phyloP scores from a whole-genome alignment of 2,888 invertebrate genomes.

The Eupithecia tripunctaria region DNA sequence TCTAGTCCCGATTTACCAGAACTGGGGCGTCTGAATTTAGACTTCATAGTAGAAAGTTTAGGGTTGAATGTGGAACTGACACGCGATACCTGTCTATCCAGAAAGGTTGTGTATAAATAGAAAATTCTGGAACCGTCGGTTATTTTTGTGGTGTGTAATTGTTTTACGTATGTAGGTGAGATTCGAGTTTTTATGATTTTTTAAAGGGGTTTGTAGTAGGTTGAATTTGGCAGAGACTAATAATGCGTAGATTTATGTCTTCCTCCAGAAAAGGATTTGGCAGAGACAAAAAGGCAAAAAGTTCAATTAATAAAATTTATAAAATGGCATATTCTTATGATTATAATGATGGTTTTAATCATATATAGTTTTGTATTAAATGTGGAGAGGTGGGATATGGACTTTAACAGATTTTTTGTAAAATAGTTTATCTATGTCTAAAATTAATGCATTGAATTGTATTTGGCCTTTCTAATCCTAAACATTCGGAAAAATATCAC shows the following conservation, averaged over 20 bases:
- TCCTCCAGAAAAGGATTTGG: too few species aligned
- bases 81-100: slow-evolving; percentile 8
- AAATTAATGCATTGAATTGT: too few species aligned
- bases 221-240: not conserved
- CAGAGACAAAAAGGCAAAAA: too few species aligned
- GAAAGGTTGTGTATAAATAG: slow-evolving; percentile 39
- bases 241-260: too few species aligned
- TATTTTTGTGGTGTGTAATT: slow-evolving; percentile 33
- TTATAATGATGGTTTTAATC: too few species aligned
- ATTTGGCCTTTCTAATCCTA: too few species aligned
- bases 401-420: too few species aligned
- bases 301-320: too few species aligned
- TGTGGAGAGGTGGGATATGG: too few species aligned
- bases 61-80: slow-evolving; percentile 13
- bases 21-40: slow-evolving; percentile 1
- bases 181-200: not conserved
- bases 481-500: not conserved
- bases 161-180: slow-evolving; percentile 9
- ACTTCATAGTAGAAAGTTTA: not conserved
- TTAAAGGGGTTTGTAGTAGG: not conserved
- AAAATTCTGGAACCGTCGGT: slow-evolving; percentile 22
- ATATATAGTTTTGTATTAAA: too few species aligned
- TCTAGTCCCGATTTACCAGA: slow-evolving; percentile 19
- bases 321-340: too few species aligned
- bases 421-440: too few species aligned